phyloP scores from a whole-genome alignment of 2,888 invertebrate species.

The Aspidiotus destructor region DNA sequence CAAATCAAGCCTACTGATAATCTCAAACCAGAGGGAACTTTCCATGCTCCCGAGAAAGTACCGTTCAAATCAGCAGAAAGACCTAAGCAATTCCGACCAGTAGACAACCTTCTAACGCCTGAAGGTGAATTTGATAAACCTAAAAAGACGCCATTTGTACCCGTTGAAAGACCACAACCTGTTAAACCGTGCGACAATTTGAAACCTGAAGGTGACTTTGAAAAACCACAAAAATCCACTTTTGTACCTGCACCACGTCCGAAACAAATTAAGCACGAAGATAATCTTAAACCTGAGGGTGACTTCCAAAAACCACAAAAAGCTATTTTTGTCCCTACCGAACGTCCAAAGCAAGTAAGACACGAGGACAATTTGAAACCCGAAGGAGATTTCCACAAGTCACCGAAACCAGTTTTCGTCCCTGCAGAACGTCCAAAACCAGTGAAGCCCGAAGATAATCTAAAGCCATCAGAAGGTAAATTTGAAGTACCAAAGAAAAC shows the following conservation, averaged over 20 bases:
- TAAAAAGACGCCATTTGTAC: conserved; percentile 43
- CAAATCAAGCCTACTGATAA: conserved; percentile 48
- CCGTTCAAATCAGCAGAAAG: conserved; percentile 47
- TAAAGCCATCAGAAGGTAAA: conserved; percentile 42
- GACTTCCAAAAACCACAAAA: conserved; percentile 46
- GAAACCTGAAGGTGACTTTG: conserved; percentile 40
- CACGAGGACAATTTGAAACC: conserved; percentile 44
- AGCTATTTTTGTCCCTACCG: conserved; percentile 40
- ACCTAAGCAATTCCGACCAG: conserved; percentile 43
- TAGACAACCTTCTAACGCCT: conserved; percentile 38
- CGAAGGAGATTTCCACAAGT: conserved; percentile 46
- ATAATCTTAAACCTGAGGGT: conserved; percentile 51
- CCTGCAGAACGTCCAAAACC: conserved; percentile 47
- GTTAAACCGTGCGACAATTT: conserved; percentile 41
- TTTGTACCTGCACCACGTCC: conserved; percentile 40
- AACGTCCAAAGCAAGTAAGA: conserved; percentile 39
- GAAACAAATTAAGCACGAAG: conserved; percentile 36
- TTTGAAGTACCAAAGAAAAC: conserved; percentile 39
- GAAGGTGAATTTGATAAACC: conserved; percentile 39
- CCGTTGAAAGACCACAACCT: conserved; percentile 40
- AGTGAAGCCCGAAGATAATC: conserved; percentile 38
- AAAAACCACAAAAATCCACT: conserved; percentile 44
- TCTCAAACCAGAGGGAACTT: conserved; percentile 51
- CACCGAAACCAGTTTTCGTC: conserved; percentile 8
- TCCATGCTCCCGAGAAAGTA: conserved; percentile 43